Conservation (phyloP, 2,888 invertebrate genomes). For the Willowsia nigromaculata region DNA sequence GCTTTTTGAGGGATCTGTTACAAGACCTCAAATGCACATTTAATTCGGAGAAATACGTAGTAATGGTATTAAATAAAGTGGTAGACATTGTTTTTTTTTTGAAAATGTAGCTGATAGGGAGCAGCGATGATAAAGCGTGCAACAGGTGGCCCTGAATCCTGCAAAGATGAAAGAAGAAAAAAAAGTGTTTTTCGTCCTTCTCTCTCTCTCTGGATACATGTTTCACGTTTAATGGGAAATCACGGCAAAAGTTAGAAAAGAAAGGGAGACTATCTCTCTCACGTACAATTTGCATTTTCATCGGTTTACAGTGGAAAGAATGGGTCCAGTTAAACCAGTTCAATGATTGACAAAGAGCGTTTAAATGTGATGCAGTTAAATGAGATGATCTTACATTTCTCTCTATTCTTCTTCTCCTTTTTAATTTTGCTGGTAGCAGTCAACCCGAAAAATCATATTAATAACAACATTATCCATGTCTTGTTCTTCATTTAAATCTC, state of each 20-base stretch:
- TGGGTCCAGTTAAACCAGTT: slow-evolving; percentile 73
- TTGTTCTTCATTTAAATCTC: slow-evolving; percentile 24
- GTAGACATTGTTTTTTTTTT: slow-evolving; percentile 45
- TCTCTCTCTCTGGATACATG: slow-evolving; percentile 12
- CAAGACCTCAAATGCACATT: slow-evolving; percentile 23
- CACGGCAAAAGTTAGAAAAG: slow-evolving; percentile 58
- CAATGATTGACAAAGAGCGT: slow-evolving; percentile 69
- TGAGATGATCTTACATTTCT: slow-evolving; percentile 35
- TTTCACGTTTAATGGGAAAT: slow-evolving; percentile 45
- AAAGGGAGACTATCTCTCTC: background rate
- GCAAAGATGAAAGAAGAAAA: slow-evolving; percentile 26
- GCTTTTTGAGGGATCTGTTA: slow-evolving; percentile 46
- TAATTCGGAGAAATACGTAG: slow-evolving; percentile 16
- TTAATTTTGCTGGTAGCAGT: slow-evolving; percentile 41
- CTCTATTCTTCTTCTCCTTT: background rate
- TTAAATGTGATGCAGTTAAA: slow-evolving; percentile 35
- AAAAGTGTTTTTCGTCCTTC: slow-evolving; percentile 29
- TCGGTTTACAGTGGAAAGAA: slow-evolving; percentile 59
- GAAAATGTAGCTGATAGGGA: slow-evolving; percentile 1
- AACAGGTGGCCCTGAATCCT: slow-evolving; percentile 71
- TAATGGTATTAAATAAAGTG: slow-evolving; percentile 26
- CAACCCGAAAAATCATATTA: slow-evolving; percentile 47
- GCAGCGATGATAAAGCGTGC: slow-evolving; percentile 28
- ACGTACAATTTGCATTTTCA: slow-evolving; percentile 48
- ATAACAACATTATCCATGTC: slow-evolving; percentile 52